A percentile compares a stretch with the other conserved stretches of the same genome.
Evolutionary conservation across 2,888 invertebrate species (phyloP).

Genomic region (Pycnomerus fuliginosus): DNA sequence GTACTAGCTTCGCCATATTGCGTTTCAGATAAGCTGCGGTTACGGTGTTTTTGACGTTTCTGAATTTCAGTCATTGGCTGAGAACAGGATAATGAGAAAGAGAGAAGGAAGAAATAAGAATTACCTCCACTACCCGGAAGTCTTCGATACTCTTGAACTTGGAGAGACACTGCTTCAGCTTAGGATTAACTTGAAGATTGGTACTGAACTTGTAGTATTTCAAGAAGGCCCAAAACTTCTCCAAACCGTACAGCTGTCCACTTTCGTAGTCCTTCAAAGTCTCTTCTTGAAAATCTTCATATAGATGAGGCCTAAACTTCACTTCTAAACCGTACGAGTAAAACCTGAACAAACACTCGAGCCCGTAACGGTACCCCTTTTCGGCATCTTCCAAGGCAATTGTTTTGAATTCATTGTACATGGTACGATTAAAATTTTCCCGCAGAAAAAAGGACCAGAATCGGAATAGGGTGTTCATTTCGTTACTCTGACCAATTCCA

Average conservation of each 20-base stretch:
- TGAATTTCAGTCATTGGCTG: constrained; percentile 56
- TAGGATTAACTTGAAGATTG: constrained; percentile 72
- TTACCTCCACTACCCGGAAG: constrained; percentile 80
- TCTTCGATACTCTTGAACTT: constrained; percentile 88
- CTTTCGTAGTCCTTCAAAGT: constrained; percentile 86
- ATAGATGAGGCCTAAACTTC: constrained; percentile 92
- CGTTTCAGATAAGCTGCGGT: constrained; percentile 69
- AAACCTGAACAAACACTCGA: constrained; percentile 92
- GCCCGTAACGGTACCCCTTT: constrained; percentile 83
- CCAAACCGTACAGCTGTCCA: constrained; percentile 95
- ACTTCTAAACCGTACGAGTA: constrained; percentile 97
- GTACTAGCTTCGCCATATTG: constrained; percentile 37
- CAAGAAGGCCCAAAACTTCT: constrained; percentile 99
- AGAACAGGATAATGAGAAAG: too few relatives aligned
- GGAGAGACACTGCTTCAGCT: constrained; percentile 69
- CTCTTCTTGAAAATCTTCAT: constrained; percentile 93
- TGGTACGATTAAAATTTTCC: constrained; percentile 96
- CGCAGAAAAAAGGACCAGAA: constrained; percentile 99
- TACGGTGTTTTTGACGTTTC: constrained; percentile 58
- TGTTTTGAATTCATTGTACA: constrained; percentile 95
- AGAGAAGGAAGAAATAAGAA: too few relatives aligned
- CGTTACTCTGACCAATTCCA: constrained; percentile 93
- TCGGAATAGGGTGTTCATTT: constrained; percentile 99
- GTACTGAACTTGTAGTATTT: constrained; percentile 89
- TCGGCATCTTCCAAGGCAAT: constrained; percentile 93